phyloP scores from a whole-genome alignment of 2,888 invertebrate species.

The Meliscaeva auricollis region DNA sequence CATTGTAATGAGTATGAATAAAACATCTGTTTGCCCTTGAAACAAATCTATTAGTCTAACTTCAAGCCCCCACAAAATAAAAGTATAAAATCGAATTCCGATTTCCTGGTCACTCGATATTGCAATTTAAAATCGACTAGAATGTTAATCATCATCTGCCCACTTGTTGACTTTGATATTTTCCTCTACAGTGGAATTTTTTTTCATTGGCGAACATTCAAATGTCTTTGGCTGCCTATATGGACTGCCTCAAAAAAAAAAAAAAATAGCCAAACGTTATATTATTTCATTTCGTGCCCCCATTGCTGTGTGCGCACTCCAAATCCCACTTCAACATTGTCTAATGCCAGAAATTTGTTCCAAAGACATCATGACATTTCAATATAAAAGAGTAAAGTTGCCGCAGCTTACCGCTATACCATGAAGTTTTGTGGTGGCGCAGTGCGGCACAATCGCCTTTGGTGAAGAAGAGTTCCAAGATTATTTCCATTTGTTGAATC shows the following conservation, averaged over 20 bases:
- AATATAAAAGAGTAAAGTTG: constrained; percentile 52
- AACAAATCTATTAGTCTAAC: not conserved
- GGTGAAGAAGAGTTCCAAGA: constrained; percentile 14
- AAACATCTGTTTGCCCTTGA: not conserved
- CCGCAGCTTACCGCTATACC: constrained; percentile 60
- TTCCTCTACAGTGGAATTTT: constrained; percentile 13
- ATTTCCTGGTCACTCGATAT: constrained; percentile 53
- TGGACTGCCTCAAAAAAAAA: too few relatives aligned
- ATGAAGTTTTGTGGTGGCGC: not conserved
- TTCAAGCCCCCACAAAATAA: not conserved
- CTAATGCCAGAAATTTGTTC: constrained; percentile 60
- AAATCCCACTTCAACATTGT: constrained; percentile 32
- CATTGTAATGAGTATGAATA: too few relatives aligned
- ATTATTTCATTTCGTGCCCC: not conserved
- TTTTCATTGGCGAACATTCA: constrained; percentile 37
- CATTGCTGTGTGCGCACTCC: constrained; percentile 30
- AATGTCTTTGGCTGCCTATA: constrained; percentile 41
- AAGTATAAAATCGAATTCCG: constrained; percentile 3
- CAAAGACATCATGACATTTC: constrained; percentile 70
- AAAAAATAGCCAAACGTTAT: constrained; percentile 12
- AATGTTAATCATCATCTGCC: constrained; percentile 26
- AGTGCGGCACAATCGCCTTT: constrained; percentile 47
- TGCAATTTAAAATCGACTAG: constrained; percentile 23
- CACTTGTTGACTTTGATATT: constrained; percentile 13
- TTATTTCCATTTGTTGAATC: constrained; percentile 57